Evolutionary conservation across 2,797 vertebrate species (phyloP).

Genomic region (Pristis pectinata): DNA sequence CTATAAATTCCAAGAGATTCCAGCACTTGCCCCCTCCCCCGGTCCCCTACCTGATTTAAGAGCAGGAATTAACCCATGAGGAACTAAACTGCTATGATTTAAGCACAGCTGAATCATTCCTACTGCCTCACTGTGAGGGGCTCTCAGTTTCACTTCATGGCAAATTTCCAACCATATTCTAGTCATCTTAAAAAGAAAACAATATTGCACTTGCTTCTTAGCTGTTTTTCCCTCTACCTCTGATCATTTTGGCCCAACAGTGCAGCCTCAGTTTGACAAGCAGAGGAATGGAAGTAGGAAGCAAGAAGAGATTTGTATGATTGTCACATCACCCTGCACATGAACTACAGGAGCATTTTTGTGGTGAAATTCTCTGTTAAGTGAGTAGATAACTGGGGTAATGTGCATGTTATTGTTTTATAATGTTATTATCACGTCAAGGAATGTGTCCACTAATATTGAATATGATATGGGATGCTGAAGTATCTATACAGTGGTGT

Average conservation of each 20-base stretch:
- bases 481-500: neutral
- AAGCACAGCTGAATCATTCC: neutral
- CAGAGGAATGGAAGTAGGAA: neutral
- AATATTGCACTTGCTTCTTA: neutral
- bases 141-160: neutral
- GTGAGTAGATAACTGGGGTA: neutral
- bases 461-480: neutral
- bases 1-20: slow-evolving; percentile 27
- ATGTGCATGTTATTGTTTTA: neutral
- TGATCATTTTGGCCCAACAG: neutral
- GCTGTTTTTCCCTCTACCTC: neutral
- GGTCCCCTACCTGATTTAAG: neutral
- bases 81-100: neutral
- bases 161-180: neutral
- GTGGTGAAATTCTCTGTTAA: neutral
- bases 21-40: neutral
- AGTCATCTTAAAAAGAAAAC: neutral
- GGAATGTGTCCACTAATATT: neutral
- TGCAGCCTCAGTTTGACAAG: neutral
- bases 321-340: neutral
- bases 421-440: neutral
- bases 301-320: neutral
- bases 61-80: neutral
- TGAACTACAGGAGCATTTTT: neutral
- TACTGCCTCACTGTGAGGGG: neutral